Percentiles rank a stretch among this genome's conserved stretches.
Conservation (phyloP, 2,888 invertebrate genomes). For the Scaptomyza polygonia region DNA sequence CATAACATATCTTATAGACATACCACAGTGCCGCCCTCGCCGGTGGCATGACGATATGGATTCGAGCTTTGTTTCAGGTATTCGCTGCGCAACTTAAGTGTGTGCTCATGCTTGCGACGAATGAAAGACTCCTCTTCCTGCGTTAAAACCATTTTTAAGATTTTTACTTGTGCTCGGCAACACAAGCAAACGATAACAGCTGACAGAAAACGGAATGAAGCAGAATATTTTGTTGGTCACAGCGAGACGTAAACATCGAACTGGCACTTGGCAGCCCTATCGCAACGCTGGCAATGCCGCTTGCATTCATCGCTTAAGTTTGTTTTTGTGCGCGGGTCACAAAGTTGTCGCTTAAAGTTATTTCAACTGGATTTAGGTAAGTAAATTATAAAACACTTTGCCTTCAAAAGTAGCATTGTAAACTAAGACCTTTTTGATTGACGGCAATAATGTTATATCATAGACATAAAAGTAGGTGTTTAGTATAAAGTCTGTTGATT, state of each 20-base stretch:
- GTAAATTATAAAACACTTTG: neutral
- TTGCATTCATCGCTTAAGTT: conserved; percentile 34
- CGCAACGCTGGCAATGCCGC: conserved; percentile 33
- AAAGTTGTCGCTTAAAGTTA: neutral
- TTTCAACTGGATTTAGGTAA: neutral
- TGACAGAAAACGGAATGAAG: conserved; percentile 44
- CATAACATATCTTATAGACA: conserved; percentile 85
- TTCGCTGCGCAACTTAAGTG: conserved; percentile 86
- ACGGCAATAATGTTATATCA: neutral
- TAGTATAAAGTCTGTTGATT: conserved; percentile 66
- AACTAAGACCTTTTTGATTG: conserved; percentile 19
- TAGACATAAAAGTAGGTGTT: neutral
- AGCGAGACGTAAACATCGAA: neutral
- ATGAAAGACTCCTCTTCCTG: conserved; percentile 75
- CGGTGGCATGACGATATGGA: conserved; percentile 89
- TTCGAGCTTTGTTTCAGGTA: conserved; percentile 89
- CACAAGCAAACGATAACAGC: conserved; percentile 49
- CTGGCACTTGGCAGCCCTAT: conserved; percentile 10
- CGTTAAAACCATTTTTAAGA: conserved; percentile 58
- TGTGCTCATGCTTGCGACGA: conserved; percentile 80
- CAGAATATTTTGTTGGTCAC: conserved; percentile 31
- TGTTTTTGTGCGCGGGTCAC: neutral
- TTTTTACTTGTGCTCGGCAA: conserved; percentile 15
- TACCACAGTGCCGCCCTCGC: conserved; percentile 90
- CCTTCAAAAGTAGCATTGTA: neutral